These are phyloP conservation scores for Eubucco bourcierii DNA, from an alignment of 2,113 vertebrate species.

Conservation along the genomic window DNA sequence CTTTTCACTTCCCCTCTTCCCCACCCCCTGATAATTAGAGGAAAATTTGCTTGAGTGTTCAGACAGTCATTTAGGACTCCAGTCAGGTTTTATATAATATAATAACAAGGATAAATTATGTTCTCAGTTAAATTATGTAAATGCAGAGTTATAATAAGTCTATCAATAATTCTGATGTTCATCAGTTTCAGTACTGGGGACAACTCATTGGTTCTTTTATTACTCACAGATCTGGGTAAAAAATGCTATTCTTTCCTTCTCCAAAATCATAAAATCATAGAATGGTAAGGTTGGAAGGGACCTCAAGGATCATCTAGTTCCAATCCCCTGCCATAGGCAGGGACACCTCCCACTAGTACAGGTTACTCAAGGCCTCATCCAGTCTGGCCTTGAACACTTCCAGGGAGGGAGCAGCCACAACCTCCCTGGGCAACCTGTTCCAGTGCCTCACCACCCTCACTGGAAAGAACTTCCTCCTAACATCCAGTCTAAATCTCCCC, in stretches of 20 bases:
- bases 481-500: too few relatives aligned
- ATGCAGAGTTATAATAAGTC: neutral
- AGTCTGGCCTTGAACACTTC: too few relatives aligned
- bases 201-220: neutral
- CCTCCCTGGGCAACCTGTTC: too few relatives aligned
- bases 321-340: too few relatives aligned
- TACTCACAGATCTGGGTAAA: neutral
- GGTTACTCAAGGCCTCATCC: too few relatives aligned
- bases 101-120: neutral
- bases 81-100: neutral
- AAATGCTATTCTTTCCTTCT: neutral
- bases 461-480: too few relatives aligned
- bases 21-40: conserved; percentile 8
- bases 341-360: too few relatives aligned
- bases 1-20: neutral
- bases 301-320: too few relatives aligned
- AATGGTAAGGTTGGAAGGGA: too few relatives aligned
- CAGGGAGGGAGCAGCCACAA: too few relatives aligned
- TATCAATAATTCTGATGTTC: neutral
- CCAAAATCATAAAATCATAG: too few relatives aligned
- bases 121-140: neutral
- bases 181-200: neutral
- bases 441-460: too few relatives aligned
- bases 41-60: conserved; percentile 17
- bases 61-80: neutral